These are phyloP conservation scores for Monarcha castaneiventris DNA, from an alignment of 2,113 vertebrate species.

Conservation along the genomic window DNA sequence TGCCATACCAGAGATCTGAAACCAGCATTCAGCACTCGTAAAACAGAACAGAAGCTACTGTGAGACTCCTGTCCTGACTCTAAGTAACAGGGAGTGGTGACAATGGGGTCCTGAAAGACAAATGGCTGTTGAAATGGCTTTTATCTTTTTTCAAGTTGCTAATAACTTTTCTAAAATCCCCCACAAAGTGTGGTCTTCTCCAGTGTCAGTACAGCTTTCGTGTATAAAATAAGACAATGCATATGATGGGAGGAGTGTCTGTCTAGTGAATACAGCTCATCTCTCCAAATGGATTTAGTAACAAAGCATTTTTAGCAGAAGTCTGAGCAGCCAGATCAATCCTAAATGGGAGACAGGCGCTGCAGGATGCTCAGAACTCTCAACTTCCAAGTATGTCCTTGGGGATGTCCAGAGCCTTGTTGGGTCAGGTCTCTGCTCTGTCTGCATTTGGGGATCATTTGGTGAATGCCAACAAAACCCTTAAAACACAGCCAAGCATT, in stretches of 20 bases:
- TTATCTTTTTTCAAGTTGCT: not conserved
- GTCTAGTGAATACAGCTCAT: not conserved
- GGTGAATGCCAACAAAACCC: not conserved
- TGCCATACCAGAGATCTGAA: not conserved
- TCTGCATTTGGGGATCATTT: not conserved
- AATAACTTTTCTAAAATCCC: not conserved
- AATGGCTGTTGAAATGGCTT: not conserved
- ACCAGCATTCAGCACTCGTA: not conserved
- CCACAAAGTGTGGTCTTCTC: not conserved
- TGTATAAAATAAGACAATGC: not conserved
- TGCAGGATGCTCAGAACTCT: not conserved
- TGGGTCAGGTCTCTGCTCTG: not conserved
- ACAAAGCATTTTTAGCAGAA: not conserved
- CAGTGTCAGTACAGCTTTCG: not conserved
- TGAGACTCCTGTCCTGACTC: not conserved
- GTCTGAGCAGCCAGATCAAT: not conserved
- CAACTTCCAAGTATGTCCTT: not conserved
- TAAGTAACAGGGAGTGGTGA: not conserved
- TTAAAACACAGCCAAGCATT: not conserved
- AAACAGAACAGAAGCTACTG: not conserved
- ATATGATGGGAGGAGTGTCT: rapidly evolving
- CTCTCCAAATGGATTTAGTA: not conserved
- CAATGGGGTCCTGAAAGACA: not conserved
- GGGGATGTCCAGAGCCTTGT: not conserved
- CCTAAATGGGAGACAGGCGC: rapidly evolving